A percentile compares a stretch with the other conserved stretches of the same genome.
Evolutionary conservation across 2,113 vertebrate genomes (phyloP).

Genomic region (Donacobius atricapilla): DNA sequence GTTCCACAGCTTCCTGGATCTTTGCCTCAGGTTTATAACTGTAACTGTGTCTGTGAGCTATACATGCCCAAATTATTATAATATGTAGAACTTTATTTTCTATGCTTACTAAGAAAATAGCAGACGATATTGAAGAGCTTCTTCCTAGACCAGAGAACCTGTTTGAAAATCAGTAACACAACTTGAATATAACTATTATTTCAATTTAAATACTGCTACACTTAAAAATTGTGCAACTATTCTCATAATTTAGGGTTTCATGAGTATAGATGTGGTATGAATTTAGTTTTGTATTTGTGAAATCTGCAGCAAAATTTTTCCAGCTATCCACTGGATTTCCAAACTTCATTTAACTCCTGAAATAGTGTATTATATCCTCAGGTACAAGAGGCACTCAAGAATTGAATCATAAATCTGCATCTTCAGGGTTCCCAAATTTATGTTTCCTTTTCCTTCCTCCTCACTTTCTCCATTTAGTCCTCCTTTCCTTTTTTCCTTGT

Average conservation of each 20-base stretch:
- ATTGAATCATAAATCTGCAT: neutral
- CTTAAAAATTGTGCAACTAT: neutral
- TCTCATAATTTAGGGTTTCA: neutral
- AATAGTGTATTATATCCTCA: neutral
- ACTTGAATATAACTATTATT: neutral
- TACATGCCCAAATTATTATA: neutral
- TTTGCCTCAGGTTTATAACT: neutral
- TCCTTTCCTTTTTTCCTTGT: neutral
- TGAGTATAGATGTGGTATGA: neutral
- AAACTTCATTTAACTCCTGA: neutral
- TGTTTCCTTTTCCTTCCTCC: neutral
- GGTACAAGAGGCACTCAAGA: neutral
- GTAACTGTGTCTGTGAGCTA: neutral
- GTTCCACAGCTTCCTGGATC: neutral
- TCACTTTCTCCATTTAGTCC: neutral
- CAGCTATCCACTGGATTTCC: neutral
- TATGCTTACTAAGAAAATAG: neutral
- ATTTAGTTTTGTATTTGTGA: neutral
- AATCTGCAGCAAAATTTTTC: neutral
- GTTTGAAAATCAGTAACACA: neutral
- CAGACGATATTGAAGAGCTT: neutral
- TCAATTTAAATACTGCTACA: neutral
- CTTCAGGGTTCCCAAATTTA: neutral
- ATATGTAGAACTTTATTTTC: neutral
- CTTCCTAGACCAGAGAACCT: neutral